Percentiles rank a stretch among this genome's conserved stretches.
phyloP scores from a whole-genome alignment of 2,113 vertebrate species.

The Boulengeromyrus knoepffleri region DNA sequence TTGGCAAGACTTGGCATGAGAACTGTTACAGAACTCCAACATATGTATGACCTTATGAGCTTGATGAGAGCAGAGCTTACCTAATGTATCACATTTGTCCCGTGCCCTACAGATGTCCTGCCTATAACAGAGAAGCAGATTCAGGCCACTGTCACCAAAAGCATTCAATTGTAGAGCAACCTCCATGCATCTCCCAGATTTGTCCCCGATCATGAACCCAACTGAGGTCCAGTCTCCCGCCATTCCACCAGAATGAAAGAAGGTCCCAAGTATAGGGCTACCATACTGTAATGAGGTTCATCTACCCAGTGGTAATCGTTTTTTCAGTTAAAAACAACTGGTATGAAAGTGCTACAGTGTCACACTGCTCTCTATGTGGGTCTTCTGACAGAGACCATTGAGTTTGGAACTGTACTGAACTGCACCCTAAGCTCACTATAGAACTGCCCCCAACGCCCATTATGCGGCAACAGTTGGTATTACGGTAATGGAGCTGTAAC shows the following conservation, averaged over 20 bases:
- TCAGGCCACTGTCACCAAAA: slow-evolving; percentile 16
- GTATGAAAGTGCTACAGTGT: neutral
- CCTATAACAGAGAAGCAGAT: slow-evolving; percentile 62
- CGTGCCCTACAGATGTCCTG: slow-evolving; percentile 97
- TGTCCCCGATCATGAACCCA: neutral
- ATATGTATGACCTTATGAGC: neutral
- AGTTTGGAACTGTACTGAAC: neutral
- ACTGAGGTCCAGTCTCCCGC: neutral
- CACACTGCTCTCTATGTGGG: neutral
- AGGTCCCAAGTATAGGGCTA: neutral
- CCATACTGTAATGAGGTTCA: neutral
- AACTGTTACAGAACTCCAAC: neutral
- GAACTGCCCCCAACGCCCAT: neutral
- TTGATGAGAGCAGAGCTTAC: slow-evolving; percentile 56
- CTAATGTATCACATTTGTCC: slow-evolving; percentile 96
- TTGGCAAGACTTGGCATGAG: neutral
- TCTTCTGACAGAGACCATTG: neutral
- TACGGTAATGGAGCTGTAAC: neutral
- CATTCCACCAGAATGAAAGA: neutral
- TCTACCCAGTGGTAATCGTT: neutral
- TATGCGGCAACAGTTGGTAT: neutral
- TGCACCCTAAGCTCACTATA: neutral
- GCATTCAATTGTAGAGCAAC: neutral
- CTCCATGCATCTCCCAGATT: neutral
- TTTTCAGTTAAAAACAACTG: neutral